Evolutionary conservation across 2,797 vertebrate genomes (phyloP).

Genomic region (Cyclura pinguis): DNA sequence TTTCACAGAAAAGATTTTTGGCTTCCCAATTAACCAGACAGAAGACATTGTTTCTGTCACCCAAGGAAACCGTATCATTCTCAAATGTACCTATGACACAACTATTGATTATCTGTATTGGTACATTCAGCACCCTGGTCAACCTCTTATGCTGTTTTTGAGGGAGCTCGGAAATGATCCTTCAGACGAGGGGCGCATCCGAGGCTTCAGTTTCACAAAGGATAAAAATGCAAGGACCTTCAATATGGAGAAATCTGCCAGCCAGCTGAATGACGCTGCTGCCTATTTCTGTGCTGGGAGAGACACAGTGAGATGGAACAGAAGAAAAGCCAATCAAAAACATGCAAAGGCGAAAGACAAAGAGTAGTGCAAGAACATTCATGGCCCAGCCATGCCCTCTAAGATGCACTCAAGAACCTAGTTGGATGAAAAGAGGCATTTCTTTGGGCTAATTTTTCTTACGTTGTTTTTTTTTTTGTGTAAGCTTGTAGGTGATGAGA

Average conservation of each 20-base stretch:
- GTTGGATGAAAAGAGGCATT: too few species aligned
- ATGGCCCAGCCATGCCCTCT: too few species aligned
- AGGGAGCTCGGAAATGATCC: not conserved
- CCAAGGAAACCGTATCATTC: not conserved
- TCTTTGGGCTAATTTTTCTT: too few species aligned
- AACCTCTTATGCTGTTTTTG: not conserved
- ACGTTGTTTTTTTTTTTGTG: too few species aligned
- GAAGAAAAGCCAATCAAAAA: not conserved
- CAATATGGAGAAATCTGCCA: constrained; percentile 50
- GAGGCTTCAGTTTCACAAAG: not conserved
- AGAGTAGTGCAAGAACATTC: too few species aligned
- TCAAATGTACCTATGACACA: not conserved
- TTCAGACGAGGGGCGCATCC: not conserved
- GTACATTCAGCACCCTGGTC: not conserved
- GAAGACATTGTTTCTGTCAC: not conserved
- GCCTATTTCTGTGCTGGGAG: constrained; percentile 45
- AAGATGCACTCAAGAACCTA: too few species aligned
- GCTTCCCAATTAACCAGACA: not conserved
- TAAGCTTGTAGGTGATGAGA: too few species aligned
- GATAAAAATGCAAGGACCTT: constrained; percentile 32
- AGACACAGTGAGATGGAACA: constrained; percentile 40
- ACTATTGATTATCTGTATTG: not conserved
- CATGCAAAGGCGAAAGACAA: not conserved
- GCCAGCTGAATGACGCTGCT: constrained; percentile 1
- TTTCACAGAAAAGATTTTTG: not conserved